Evolutionary conservation across 2,888 invertebrate genomes (phyloP), one percentile per base, ranked within the genome.

Genomic region (Sceliomorpha sp.): DNA sequence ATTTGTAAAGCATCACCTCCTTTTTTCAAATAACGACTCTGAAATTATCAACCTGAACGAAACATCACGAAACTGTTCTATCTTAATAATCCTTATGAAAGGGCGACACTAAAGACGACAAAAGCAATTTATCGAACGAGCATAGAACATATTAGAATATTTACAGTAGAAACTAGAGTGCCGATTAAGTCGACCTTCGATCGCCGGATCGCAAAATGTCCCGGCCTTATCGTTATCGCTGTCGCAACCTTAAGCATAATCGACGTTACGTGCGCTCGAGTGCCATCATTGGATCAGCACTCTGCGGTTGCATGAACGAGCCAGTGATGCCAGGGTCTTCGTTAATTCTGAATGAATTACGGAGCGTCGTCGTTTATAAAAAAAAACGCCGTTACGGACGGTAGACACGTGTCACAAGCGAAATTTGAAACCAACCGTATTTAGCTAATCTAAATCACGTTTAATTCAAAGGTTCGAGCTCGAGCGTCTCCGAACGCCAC

Each of bases 191-290:
- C 44, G 72, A 72, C 72, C 72, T 72, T 68, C 68, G 68, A 72
- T 72, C 72, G 44, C 47, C 51, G 47, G 53, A 63, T 58, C 58
- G 70, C 66, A 66, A 53, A 66, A 66, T 60, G 72, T 72, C 60
- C 51, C 56, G 47, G 37, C 47, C 56, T 72, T 72, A 72, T 72
- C 72, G 56, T 60, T 68, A 63, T 56, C 60, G 53, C 68, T 72
- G 64, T 68, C 64, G 72, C 68, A 72, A 72, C 68, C 40, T 64
- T 68, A 58, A 72, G 62, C 34, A 48, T 60, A 72, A 68, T 71
- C 64, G 48, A 40, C 60, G 40, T 64, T 56, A 55, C 44, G 58
- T 47, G 50, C 27, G 50, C 36, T 17, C 29, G 31, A 44, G 58
- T 69, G 63, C 59, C 66, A 63, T 58, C 50, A 48, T 48, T 39